Conservation (phyloP, 2,888 invertebrate species). For the Cataglyphis cursor region DNA sequence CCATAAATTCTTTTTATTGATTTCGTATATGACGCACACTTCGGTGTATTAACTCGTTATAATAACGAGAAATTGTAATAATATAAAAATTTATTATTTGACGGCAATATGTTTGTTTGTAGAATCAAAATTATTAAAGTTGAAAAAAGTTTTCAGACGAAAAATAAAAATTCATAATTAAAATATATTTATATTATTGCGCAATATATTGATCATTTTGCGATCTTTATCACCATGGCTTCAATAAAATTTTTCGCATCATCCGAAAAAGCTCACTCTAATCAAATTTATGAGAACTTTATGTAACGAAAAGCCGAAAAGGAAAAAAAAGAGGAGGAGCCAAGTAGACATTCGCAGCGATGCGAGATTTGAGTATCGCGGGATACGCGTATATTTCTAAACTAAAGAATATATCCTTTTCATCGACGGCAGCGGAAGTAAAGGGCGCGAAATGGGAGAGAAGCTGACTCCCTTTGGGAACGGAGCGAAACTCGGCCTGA, state of each 20-base stretch:
- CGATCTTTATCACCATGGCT: neutral
- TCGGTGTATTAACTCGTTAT: neutral
- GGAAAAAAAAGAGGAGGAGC: too few relatives aligned
- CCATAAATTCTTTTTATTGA: constrained; percentile 9
- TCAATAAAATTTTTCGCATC: neutral
- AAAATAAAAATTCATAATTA: constrained; percentile 7
- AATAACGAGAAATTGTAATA: neutral
- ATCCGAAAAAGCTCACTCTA: neutral
- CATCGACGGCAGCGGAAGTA: constrained; percentile 37
- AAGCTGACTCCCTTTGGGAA: constrained; percentile 43
- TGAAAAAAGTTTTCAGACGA: constrained; percentile 4
- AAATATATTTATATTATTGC: neutral
- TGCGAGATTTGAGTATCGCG: neutral
- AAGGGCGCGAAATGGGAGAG: neutral
- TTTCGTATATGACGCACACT: neutral
- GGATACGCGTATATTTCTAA: constrained; percentile 38
- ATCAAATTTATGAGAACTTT: constrained; percentile 34
- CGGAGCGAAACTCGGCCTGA: constrained; percentile 33
- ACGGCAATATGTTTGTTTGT: neutral
- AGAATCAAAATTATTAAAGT: neutral
- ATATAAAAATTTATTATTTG: neutral
- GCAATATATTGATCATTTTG: neutral
- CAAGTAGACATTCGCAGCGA: neutral
- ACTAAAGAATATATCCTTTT: constrained; percentile 39
- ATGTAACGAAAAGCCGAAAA: too few relatives aligned